Conservation (phyloP, 2,113 vertebrate species). For the Phocoena sinus region DNA sequence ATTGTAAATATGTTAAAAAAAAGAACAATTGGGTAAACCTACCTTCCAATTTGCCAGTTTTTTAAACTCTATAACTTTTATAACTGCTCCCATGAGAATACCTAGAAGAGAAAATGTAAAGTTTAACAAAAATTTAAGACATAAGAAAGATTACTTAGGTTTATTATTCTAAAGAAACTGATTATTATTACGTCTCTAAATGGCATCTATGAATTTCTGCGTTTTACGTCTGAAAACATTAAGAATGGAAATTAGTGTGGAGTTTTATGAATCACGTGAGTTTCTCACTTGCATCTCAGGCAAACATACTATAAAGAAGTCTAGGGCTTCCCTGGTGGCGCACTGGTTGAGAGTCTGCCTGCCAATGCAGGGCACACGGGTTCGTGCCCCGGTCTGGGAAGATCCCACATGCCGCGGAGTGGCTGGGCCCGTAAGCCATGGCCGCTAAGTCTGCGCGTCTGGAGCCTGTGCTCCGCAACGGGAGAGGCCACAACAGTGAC, state of each 20-base stretch:
- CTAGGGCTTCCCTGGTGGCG: not conserved
- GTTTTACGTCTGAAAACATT: not conserved
- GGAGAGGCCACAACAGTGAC: no score
- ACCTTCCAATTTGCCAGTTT: slow-evolving; percentile 99
- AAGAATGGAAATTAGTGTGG: not conserved
- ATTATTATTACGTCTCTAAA: not conserved
- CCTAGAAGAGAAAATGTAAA: slow-evolving; percentile 81
- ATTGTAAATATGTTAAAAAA: not conserved
- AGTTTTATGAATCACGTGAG: not conserved
- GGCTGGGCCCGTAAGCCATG: no score
- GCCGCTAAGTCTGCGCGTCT: no score
- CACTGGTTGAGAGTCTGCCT: no score
- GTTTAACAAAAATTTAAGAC: slow-evolving; percentile 12
- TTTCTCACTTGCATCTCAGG: not conserved
- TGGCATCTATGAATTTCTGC: not conserved
- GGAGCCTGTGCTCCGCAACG: no score
- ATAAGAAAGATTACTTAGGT: not conserved
- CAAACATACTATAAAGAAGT: not conserved
- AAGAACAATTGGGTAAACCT: slow-evolving; percentile 60
- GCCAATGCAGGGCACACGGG: no score
- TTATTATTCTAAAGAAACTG: not conserved
- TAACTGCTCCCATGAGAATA: slow-evolving; percentile 98
- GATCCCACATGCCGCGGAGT: no score
- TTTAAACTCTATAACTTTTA: slow-evolving; percentile 98
- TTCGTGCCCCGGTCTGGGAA: no score